Base-by-base conservation (phyloP, 1,140 invertebrate species). In the Ptiloglossa arizonensis region DNA sequence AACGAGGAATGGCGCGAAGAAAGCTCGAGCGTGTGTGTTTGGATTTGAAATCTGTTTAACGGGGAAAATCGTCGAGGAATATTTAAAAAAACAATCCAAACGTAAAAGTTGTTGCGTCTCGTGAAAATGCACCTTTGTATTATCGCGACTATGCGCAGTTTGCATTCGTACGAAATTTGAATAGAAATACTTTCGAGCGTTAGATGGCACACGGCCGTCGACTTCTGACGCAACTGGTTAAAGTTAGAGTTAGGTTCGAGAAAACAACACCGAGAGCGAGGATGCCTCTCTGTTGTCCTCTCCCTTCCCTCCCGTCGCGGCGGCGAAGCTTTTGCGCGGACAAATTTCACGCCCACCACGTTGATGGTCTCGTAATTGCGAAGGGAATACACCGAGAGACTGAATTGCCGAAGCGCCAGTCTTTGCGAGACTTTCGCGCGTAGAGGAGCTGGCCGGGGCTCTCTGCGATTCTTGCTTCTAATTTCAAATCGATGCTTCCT, bases 181-280 rank as follows among this genome's bases (percentile, higher is more conserved):
- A 11, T 41, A 13, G 8, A 13, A 41, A 41, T 41, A 41, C 8
- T 41, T 41, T 13, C 8, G 41, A 11, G 41, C 41, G 41, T 41
- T 13, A 11, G 11, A 11, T 41, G 6, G 32, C 32, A 6, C 32
- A 6, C 8, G 41, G 0, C 41, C 41, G 41, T 41, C 41, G 41
- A 41, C 41, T 41, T 41, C 41, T 11, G 41, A 11, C 41, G 41
- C 41, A 41, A 41, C 41, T 41, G 41, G 41, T 85, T 85, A 84
- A 83, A 78, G 82, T 85, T 85, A 85, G 80, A 77, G 71, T 80
- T 80, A 62, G 60, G 41, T 24, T 3, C 38, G 62, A 81, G 73
- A 67, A 75, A 68, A 78, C 54, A 48, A 11, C 17, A 48, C 57
- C 19, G 35, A 2, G 54, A 57, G 5, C 15, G 27, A 32, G 17